Evolutionary conservation across 2,113 vertebrate species (phyloP).

Genomic region (Laticauda colubrina): DNA sequence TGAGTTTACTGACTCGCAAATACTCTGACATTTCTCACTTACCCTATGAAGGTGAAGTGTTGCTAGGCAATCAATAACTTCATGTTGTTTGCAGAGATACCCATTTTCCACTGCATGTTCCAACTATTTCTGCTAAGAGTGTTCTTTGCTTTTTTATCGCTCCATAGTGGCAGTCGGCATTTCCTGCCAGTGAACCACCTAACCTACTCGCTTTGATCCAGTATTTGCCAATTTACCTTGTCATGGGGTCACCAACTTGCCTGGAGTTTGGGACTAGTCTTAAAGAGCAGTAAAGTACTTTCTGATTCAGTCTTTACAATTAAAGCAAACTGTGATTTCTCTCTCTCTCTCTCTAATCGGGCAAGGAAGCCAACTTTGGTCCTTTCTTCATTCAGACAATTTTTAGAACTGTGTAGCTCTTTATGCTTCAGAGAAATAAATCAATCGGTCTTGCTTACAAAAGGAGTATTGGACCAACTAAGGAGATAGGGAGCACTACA

Average conservation of each 20-base stretch:
- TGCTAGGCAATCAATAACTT: not conserved
- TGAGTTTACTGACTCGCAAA: not conserved
- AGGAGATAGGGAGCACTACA: slow-evolving; percentile 15
- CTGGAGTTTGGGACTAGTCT: not conserved
- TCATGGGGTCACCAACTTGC: not conserved
- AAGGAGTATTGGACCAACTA: slow-evolving; percentile 43
- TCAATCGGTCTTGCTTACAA: slow-evolving; percentile 45
- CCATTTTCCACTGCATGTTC: not conserved
- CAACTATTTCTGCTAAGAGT: not conserved
- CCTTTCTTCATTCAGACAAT: not conserved
- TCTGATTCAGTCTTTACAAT: not conserved
- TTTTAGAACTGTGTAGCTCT: not conserved
- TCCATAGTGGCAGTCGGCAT: too few species aligned
- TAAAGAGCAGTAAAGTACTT: not conserved
- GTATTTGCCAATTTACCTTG: not conserved
- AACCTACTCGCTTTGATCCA: not conserved
- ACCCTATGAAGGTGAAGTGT: not conserved
- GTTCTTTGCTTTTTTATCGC: not conserved
- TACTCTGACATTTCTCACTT: not conserved
- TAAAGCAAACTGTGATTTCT: slow-evolving; percentile 1
- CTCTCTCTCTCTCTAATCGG: not conserved
- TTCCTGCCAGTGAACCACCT: not conserved
- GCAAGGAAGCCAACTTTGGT: not conserved
- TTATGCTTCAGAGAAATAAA: slow-evolving; percentile 36
- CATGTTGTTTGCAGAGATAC: not conserved